phyloP scores from a whole-genome alignment of 1,140 invertebrate genomes.

The Drosophila orena region DNA sequence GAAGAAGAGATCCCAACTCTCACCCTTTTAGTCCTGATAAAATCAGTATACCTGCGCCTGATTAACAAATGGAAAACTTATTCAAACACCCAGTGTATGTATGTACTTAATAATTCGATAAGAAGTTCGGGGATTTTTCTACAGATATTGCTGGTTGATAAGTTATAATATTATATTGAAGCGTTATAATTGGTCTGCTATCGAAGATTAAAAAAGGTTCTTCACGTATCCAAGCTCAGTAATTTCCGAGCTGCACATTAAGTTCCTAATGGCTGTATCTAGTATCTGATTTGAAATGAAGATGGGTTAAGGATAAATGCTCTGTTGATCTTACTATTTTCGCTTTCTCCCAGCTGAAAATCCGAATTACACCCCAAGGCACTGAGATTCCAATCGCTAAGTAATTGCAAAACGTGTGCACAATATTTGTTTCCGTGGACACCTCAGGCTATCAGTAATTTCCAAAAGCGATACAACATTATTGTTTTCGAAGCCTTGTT shows the following conservation, averaged over 20 bases:
- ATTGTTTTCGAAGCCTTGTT: slow-evolving; percentile 12
- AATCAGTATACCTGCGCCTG: neutral
- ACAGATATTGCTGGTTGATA: neutral
- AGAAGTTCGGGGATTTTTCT: neutral
- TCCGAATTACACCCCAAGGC: slow-evolving; percentile 23
- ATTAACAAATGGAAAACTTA: neutral
- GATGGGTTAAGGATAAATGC: slow-evolving; percentile 17
- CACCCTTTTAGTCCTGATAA: no score
- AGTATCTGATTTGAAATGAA: slow-evolving; percentile 24
- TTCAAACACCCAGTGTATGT: neutral
- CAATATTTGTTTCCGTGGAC: slow-evolving; percentile 18
- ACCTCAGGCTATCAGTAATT: slow-evolving; percentile 24
- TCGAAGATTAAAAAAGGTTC: neutral
- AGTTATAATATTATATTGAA: no score
- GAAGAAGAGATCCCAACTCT: no score
- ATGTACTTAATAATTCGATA: neutral
- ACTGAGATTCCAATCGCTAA: slow-evolving; percentile 35
- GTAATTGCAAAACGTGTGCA: slow-evolving; percentile 27
- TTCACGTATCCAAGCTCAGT: neutral
- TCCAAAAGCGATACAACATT: slow-evolving; percentile 44
- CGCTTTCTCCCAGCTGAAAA: slow-evolving; percentile 31
- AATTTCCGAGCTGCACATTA: no score
- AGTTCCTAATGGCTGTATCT: no score
- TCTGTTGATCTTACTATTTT: slow-evolving; percentile 7
- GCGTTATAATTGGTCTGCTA: neutral